A percentile compares a stretch with the other conserved stretches of the same genome.
Conservation (phyloP, 2,797 vertebrate genomes). For the Knipowitschia caucasica region DNA sequence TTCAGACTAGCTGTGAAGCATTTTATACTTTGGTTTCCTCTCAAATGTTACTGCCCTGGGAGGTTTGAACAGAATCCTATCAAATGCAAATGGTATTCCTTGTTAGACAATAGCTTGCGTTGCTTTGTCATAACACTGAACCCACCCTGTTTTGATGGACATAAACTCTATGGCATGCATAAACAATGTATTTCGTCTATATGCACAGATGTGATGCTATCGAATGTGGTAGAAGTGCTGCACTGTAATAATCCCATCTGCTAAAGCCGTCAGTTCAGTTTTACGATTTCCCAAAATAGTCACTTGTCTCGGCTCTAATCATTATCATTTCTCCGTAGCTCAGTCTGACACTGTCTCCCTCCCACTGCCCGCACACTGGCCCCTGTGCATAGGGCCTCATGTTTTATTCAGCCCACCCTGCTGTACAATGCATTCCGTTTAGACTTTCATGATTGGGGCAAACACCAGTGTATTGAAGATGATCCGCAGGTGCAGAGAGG, state of each 20-base stretch:
- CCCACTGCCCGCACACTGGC: constrained; percentile 9
- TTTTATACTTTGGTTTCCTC: too few relatives aligned
- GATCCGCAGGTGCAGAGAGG: constrained; percentile 15
- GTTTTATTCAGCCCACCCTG: constrained; percentile 34
- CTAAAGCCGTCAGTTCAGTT: constrained; percentile 42
- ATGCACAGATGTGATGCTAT: constrained; percentile 4
- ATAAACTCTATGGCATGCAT: not conserved
- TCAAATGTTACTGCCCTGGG: too few relatives aligned
- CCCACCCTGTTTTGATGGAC: not conserved
- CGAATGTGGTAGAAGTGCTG: constrained; percentile 14
- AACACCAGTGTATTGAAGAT: constrained; percentile 35
- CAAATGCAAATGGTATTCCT: too few relatives aligned
- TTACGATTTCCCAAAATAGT: constrained; percentile 56
- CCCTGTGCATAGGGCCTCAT: constrained; percentile 3
- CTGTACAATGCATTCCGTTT: constrained; percentile 25
- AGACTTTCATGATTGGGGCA: constrained; percentile 32
- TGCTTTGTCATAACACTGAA: not conserved
- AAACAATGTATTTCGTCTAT: constrained; percentile 3
- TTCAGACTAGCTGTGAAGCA: too few relatives aligned
- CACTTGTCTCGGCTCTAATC: constrained; percentile 47
- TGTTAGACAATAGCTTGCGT: not conserved
- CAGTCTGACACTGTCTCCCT: constrained; percentile 21
- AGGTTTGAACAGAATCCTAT: too few relatives aligned
- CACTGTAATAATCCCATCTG: constrained; percentile 28
- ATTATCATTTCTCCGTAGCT: constrained; percentile 45